Conservation (phyloP, 2,113 vertebrate species). For the Microtus oregoni region DNA sequence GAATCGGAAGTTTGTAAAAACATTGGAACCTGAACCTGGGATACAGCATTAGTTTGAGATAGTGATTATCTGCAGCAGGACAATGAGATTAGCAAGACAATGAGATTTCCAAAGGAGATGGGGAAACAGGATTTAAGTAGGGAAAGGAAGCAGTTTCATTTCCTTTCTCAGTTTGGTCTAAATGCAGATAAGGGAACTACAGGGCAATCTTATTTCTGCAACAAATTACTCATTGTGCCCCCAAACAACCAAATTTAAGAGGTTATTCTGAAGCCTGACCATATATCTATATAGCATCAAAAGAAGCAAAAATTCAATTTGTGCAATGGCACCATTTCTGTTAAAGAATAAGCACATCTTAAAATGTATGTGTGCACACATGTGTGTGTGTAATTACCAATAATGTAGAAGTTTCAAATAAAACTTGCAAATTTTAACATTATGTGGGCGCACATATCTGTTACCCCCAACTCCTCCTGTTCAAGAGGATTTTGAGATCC, state of each 20-base stretch:
- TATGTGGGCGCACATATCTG: not conserved
- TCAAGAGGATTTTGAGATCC: not conserved
- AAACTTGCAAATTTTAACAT: not conserved
- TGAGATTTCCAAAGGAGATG: not conserved
- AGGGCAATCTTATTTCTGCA: not conserved
- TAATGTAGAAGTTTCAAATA: not conserved
- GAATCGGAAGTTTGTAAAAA: not conserved
- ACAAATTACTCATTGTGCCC: not conserved
- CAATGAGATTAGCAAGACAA: not conserved
- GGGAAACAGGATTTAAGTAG: not conserved
- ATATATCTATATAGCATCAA: not conserved
- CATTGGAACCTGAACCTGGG: not conserved
- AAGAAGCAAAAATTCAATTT: not conserved
- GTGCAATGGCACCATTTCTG: not conserved
- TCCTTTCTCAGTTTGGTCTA: not conserved
- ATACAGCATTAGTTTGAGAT: not conserved
- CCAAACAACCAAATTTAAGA: not conserved
- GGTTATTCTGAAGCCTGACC: not conserved
- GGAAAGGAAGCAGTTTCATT: not conserved
- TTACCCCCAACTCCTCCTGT: not conserved
- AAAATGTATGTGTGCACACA: not conserved
- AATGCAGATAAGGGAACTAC: not conserved
- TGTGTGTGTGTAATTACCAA: not conserved
- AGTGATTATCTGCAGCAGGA: no score
- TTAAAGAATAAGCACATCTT: not conserved